Percentiles rank a stretch among this genome's conserved stretches.
These are phyloP conservation scores for Drosophila tropicalis DNA, from an alignment of 1,140 invertebrate species.

Conservation along the genomic window DNA sequence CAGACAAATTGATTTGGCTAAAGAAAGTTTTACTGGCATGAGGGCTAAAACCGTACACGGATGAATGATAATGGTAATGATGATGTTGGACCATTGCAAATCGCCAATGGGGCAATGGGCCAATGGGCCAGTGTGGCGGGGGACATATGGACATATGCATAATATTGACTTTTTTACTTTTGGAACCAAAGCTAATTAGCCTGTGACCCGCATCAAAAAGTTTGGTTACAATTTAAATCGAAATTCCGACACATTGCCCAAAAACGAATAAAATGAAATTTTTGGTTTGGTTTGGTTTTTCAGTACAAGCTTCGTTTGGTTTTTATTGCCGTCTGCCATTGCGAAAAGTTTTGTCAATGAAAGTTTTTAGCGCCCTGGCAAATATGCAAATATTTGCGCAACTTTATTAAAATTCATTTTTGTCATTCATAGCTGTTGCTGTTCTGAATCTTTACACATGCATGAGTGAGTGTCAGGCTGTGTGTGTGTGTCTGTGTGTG, in stretches of 20 bases:
- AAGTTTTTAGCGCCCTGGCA: slow-evolving; percentile 71
- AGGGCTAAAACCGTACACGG: background rate
- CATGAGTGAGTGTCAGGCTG: slow-evolving; percentile 2
- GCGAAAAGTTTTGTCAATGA: slow-evolving; percentile 66
- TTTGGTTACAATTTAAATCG: slow-evolving; percentile 56
- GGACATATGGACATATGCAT: slow-evolving; percentile 38
- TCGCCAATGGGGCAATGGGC: background rate
- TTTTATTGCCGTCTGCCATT: slow-evolving; percentile 57
- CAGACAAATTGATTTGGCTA: slow-evolving; percentile 70
- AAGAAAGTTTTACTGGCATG: slow-evolving; percentile 56
- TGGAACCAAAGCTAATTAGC: slow-evolving; percentile 64
- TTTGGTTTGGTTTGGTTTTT: slow-evolving; percentile 38
- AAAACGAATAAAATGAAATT: slow-evolving; percentile 60
- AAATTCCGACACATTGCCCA: slow-evolving; percentile 50
- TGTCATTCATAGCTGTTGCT: slow-evolving; percentile 65
- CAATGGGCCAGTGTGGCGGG: too few species aligned
- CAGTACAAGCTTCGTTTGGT: background rate
- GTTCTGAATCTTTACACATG: slow-evolving; percentile 10
- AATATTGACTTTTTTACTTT: slow-evolving; percentile 68
- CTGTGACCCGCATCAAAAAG: slow-evolving; percentile 73
- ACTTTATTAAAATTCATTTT: slow-evolving; percentile 81
- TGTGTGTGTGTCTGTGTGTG: slow-evolving; percentile 16
- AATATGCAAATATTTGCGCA: slow-evolving; percentile 79
- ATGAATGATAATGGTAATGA: background rate
- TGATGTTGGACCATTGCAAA: slow-evolving; percentile 45